Conservation (phyloP, 2,888 invertebrate species). For the Morpho deidamia region DNA sequence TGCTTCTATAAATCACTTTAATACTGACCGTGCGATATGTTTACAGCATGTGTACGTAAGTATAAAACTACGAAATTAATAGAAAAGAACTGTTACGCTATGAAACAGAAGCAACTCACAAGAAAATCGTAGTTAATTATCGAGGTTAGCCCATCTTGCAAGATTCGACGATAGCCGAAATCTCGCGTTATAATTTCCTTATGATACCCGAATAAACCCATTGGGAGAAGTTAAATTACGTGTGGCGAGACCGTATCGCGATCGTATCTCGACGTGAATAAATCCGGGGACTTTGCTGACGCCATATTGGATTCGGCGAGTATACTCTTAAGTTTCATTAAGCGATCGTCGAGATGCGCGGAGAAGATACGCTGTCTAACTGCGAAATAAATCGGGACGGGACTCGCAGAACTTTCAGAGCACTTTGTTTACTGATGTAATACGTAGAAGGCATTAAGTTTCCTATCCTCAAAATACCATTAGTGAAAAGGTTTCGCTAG, state of each 20-base stretch:
- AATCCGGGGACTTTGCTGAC: conserved; percentile 54
- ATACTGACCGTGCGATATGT: too few relatives aligned
- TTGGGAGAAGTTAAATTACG: conserved; percentile 68
- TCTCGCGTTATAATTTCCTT: conserved; percentile 60
- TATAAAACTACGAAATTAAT: too few relatives aligned
- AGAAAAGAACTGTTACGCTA: too few relatives aligned
- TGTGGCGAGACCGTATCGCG: conserved; percentile 62
- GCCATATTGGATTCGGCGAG: conserved; percentile 67
- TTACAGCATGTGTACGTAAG: too few relatives aligned
- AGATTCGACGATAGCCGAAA: conserved; percentile 4
- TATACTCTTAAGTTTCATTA: conserved; percentile 76
- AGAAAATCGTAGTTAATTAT: too few relatives aligned
- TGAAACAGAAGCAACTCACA: too few relatives aligned
- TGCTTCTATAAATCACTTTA: too few relatives aligned
- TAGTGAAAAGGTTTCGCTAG: background rate
- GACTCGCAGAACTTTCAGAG: conserved; percentile 35
- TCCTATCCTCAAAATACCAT: background rate
- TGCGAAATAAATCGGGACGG: conserved; percentile 33
- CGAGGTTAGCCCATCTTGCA: too few relatives aligned
- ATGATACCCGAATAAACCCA: conserved; percentile 64
- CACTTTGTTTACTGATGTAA: conserved; percentile 32
- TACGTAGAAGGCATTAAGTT: conserved; percentile 4
- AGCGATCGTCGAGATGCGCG: conserved; percentile 62
- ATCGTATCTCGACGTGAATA: conserved; percentile 61
- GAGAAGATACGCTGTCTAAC: conserved; percentile 28